phyloP scores from a whole-genome alignment of 1,140 invertebrate species.

The Trichonephila inaurata region DNA sequence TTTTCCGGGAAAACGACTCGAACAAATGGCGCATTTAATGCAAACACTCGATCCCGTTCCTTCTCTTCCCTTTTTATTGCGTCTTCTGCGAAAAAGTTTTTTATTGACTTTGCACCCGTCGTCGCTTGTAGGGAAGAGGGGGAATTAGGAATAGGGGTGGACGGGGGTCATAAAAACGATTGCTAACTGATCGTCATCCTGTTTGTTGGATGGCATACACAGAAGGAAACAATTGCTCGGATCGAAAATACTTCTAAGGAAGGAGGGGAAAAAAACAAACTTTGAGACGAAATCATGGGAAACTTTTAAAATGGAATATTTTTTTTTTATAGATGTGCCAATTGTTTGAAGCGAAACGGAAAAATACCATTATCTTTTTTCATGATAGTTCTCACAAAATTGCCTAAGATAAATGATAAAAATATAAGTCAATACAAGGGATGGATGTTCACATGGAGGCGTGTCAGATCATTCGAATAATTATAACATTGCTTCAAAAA shows the following conservation, averaged over 20 bases:
- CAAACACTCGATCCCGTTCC: conserved; percentile 12
- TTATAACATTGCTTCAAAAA: too few species aligned
- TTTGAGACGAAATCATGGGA: too few species aligned
- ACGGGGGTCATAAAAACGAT: not conserved
- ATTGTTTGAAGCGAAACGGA: too few species aligned
- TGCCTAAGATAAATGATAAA: too few species aligned
- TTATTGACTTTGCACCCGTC: conserved; percentile 33
- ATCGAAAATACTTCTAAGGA: not conserved
- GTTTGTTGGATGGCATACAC: not conserved
- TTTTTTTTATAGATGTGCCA: too few species aligned
- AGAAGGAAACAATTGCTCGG: not conserved
- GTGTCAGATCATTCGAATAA: too few species aligned
- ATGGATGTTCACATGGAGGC: too few species aligned
- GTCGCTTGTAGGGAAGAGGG: not conserved
- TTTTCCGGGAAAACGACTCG: conserved; percentile 17
- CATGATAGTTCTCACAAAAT: too few species aligned
- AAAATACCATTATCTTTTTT: too few species aligned
- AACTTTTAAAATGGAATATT: too few species aligned
- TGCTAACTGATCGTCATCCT: not conserved
- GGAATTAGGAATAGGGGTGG: not conserved
- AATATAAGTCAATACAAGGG: too few species aligned
- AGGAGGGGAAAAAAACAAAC: too few species aligned
- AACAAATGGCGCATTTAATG: conserved; percentile 29
- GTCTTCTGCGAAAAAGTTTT: not conserved
- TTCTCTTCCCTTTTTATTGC: conserved; percentile 1